Conservation (phyloP, 2,888 invertebrate genomes). For the Andrena trimmerana region DNA sequence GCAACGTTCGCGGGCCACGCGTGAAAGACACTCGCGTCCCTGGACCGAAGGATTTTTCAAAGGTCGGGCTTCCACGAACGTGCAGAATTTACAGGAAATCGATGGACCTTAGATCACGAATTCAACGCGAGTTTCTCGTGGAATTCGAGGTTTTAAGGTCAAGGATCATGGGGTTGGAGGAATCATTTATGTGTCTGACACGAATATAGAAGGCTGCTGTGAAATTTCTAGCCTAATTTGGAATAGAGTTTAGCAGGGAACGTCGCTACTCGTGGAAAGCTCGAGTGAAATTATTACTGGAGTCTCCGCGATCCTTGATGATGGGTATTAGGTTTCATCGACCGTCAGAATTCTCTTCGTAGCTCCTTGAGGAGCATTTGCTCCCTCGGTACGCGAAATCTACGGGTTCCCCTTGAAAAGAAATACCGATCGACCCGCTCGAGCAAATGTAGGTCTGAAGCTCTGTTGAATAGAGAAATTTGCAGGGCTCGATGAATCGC, state of each 20-base stretch:
- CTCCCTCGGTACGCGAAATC: background rate
- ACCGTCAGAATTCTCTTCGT: background rate
- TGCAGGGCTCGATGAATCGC: background rate
- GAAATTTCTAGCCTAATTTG: background rate
- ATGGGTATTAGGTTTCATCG: background rate
- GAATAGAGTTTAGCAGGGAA: background rate
- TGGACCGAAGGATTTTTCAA: background rate
- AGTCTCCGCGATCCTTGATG: background rate
- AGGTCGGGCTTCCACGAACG: background rate
- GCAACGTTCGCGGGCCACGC: background rate
- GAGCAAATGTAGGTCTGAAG: background rate
- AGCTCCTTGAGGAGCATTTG: background rate
- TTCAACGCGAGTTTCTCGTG: constrained; percentile 11
- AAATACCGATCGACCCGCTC: background rate
- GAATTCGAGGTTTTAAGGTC: constrained; percentile 54
- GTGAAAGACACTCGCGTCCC: background rate
- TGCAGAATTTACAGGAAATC: constrained; percentile 31
- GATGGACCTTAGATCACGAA: constrained; percentile 38
- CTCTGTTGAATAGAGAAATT: background rate
- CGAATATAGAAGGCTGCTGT: background rate
- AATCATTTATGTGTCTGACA: constrained; percentile 2
- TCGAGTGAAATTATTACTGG: background rate
- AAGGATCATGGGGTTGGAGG: constrained; percentile 37
- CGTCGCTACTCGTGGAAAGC: background rate
- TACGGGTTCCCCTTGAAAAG: background rate